Percentiles rank a stretch among this genome's conserved stretches.
Conservation (phyloP, 2,797 vertebrate genomes). For the Poecilia gillii region DNA sequence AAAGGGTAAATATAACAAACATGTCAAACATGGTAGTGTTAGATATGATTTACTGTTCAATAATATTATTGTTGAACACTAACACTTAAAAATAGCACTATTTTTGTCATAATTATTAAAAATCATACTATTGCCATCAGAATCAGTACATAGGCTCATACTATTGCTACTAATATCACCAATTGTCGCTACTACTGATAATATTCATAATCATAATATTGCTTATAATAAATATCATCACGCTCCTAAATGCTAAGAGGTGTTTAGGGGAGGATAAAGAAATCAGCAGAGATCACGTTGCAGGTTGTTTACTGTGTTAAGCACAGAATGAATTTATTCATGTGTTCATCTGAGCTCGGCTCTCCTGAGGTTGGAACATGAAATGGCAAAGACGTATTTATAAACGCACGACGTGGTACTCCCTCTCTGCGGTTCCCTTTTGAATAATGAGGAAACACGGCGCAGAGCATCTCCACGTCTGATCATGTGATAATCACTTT, state of each 20-base stretch:
- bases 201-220: neutral
- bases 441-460: constrained; percentile 15
- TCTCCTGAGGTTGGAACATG: constrained; percentile 1
- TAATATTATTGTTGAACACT: too few species aligned
- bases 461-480: neutral
- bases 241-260: neutral
- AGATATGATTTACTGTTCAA: too few species aligned
- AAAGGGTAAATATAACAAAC: too few species aligned
- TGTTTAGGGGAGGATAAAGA: neutral
- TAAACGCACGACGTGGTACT: constrained; percentile 7
- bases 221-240: neutral
- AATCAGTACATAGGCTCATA: neutral
- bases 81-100: neutral
- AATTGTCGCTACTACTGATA: neutral
- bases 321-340: neutral
- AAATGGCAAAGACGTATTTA: constrained; percentile 7
- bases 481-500: constrained; percentile 10
- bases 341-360: neutral
- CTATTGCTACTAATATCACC: neutral
- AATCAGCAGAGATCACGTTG: neutral
- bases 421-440: constrained; percentile 1
- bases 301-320: neutral
- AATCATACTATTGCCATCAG: neutral
- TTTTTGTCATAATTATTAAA: too few species aligned
- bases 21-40: too few species aligned